Base-by-base conservation (phyloP, 2,113 vertebrate genomes). In the Piprites chloris region DNA sequence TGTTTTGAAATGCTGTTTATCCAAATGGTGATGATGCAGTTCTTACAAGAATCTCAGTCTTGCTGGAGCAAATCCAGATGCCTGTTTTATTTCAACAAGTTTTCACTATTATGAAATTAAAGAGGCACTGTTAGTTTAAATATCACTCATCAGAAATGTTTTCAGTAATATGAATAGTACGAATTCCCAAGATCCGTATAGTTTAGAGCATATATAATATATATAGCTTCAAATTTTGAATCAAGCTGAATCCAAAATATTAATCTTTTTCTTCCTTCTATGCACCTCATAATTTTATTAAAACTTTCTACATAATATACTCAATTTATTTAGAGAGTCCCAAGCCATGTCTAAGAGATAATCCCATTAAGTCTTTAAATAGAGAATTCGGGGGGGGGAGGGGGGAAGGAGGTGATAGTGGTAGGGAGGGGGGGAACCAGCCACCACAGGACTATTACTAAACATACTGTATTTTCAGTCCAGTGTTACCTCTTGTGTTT, bases 11-110 rank as follows among this genome's bases (percentile, higher is more conserved):
- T 79, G 84, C 32, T 96, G 59, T 94, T 96, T 96, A 93, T 42
- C 86, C 59, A 95, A 83, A 61, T 20, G 35, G 28, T 80, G 75
- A 92, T 59, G 65, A 96, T 80, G 85, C 32, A 47, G 30, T 28
- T 69, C 86, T 81, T 92, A 71, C 33, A 93, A 42, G 65, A 86
- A 92, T 68, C 32, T 87, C 72, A 77, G 59, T 65, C 87, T 87
- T 93, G 42, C 30, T 90, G 76, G 89, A 94, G 59, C 26, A 47
- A 49, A 96, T 84, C 82, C 92, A 96, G 85, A 39, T 49, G 65
- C 58, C 85, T 96, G 95, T 53, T 96, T 97, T 77, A 88, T 96
- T 92, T 97, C 89, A 96, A 87, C 47, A 88, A 78, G 86, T 90
- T 96, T 95, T 87, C 77, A 46, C 76, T 85, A 56, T 65, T 26